These are phyloP conservation scores for Triops longicaudatus DNA, from an alignment of 1,140 invertebrate species.

Conservation along the genomic window DNA sequence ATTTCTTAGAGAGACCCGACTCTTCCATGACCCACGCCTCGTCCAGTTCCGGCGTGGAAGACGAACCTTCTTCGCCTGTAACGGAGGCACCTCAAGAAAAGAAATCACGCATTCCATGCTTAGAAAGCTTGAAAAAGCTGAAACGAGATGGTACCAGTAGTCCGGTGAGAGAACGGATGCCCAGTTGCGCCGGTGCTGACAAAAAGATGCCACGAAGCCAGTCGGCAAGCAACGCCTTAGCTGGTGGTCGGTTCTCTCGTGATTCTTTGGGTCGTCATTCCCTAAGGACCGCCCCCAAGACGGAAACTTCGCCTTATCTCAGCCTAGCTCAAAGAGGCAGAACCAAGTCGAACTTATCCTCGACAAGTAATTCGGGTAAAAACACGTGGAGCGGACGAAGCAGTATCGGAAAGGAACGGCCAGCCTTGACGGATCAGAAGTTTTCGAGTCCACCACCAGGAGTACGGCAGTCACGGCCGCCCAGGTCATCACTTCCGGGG, in stretches of 20 bases:
- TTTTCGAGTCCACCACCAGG: neutral
- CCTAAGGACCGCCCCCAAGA: slow-evolving; percentile 2
- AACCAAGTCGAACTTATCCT: slow-evolving; percentile 16
- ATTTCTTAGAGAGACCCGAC: slow-evolving; percentile 32
- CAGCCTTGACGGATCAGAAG: neutral
- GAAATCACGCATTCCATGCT: neutral
- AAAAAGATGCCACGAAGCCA: neutral
- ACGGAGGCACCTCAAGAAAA: neutral
- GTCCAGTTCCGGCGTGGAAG: slow-evolving; percentile 22
- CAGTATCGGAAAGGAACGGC: neutral
- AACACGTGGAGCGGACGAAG: slow-evolving; percentile 19
- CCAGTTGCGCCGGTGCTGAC: neutral
- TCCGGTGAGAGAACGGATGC: neutral
- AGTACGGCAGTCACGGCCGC: neutral
- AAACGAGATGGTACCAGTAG: no score
- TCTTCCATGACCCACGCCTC: slow-evolving; percentile 34
- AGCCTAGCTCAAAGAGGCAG: slow-evolving; percentile 3
- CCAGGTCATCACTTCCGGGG: neutral
- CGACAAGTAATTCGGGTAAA: neutral
- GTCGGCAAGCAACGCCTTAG: neutral
- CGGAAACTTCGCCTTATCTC: neutral
- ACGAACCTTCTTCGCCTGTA: neutral
- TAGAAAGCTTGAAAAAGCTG: neutral
- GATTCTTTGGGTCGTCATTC: slow-evolving; percentile 26
- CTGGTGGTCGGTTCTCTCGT: slow-evolving; percentile 16